Base-by-base conservation (phyloP, 2,113 vertebrate genomes). In the Pipa parva region DNA sequence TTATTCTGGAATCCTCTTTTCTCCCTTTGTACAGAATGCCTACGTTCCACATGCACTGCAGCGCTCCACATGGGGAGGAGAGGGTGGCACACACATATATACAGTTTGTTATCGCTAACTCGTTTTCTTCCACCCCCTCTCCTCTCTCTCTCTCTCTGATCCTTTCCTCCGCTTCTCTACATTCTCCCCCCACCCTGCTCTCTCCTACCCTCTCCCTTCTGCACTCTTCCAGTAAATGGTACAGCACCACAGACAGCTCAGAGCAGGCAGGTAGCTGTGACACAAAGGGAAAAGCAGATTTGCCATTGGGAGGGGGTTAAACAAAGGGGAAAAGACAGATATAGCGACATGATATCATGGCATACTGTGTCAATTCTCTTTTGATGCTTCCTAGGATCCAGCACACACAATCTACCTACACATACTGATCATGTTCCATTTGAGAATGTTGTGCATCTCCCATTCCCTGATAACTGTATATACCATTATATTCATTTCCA, bases 241-340 rank as follows among this genome's bases (percentile, higher is more conserved):
- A 59, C 64, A 67, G 64, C 29, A 67, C 64, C 64, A 59, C 27
- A 59, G 64, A 59, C 64, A 67, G 63, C 52, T 66, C 63, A 17
- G 37, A 46, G n/a, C 5, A 28, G 24, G 55, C 54, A 67, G n/a
- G 63, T 21, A 25, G 39, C 54, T 49, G 63, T 57, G 63, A 67
- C 39, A 57, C 55, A 15, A 4, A 18, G 36, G 15, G 15, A 29
- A 15, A 42, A 42, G 39, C 6, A 17, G 17, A n/a, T 17, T n/a
- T 42, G 39, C 17, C 39, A 13, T 17, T 42, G 15, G 3, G 15
- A 36, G 17, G 17, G 39, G 39, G 39, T 42, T 42, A 42, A 1
- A 10, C 11, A 39, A 39, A 39, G 37, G 2, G 37, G 37, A 2
- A 39, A 15, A 13, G n/a, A 13, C 2, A n/a, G 39, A 42, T 1